Conservation (phyloP, 2,797 vertebrate species). For the Euphonia xanthogaster region DNA sequence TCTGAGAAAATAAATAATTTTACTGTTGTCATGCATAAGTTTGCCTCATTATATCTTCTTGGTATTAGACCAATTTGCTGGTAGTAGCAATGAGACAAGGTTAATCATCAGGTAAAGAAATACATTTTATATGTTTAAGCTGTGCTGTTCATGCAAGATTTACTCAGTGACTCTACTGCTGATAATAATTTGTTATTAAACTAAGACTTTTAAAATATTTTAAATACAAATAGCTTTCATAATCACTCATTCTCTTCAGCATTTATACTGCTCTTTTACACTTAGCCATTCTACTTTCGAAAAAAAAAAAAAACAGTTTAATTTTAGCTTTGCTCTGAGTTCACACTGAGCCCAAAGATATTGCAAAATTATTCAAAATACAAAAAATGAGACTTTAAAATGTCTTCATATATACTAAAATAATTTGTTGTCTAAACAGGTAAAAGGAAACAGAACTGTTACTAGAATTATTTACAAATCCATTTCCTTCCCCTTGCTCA, state of each 20-base stretch:
- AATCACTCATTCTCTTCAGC: background rate
- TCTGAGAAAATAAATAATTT: background rate
- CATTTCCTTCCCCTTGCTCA: background rate
- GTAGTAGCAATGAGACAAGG: background rate
- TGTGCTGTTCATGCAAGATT: background rate
- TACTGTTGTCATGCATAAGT: background rate
- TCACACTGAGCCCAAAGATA: background rate
- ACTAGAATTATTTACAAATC: background rate
- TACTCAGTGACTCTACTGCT: background rate
- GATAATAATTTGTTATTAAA: background rate
- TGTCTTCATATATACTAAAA: background rate
- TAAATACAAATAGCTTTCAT: background rate
- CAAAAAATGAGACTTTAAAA: background rate
- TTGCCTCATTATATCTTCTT: background rate
- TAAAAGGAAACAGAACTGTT: background rate
- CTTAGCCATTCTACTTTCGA: background rate
- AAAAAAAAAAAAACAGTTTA: background rate
- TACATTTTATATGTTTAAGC: background rate
- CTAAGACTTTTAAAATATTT: background rate
- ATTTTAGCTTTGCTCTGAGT: background rate
- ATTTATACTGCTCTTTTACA: background rate
- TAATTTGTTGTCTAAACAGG: background rate
- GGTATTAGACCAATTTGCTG: background rate
- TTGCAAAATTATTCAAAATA: background rate
- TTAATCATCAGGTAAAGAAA: background rate